Conservation (phyloP, 2,113 vertebrate genomes). For the Oryzias javanicus region DNA sequence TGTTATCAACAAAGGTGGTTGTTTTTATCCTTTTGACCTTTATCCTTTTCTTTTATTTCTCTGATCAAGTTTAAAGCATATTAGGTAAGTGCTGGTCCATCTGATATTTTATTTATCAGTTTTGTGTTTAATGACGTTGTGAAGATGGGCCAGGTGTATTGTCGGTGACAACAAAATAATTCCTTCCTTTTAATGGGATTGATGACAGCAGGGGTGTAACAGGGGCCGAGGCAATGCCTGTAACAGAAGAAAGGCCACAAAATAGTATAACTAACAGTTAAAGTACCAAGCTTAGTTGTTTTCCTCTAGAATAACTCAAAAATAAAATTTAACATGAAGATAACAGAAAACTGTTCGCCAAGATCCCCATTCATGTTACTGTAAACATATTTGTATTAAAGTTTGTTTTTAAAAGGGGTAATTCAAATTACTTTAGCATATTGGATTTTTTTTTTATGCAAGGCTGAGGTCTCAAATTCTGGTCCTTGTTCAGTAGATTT, state of each 20-base stretch:
- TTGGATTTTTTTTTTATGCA: no score
- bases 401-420: no score
- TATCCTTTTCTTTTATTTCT: not conserved
- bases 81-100: not conserved
- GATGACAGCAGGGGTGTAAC: slow-evolving; percentile 88
- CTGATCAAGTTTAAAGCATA: not conserved
- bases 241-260: slow-evolving; percentile 14
- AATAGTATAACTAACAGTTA: not conserved
- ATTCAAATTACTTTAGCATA: no score
- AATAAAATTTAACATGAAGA: no score
- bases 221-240: slow-evolving; percentile 87
- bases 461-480: no score
- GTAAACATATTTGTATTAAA: no score
- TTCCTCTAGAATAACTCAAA: not conserved
- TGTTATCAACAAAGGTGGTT: no score
- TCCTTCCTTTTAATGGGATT: slow-evolving; percentile 86
- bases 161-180: slow-evolving; percentile 90
- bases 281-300: not conserved
- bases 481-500: no score
- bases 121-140: slow-evolving; percentile 40
- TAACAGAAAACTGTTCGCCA: no score
- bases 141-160: slow-evolving; percentile 58
- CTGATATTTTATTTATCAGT: slow-evolving; percentile 8
- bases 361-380: no score
- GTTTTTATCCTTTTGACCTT: no score